Evolutionary conservation across 2,113 vertebrate species (phyloP), one percentile per base, ranked within the genome.

Genomic region (Hippocampus comes): DNA sequence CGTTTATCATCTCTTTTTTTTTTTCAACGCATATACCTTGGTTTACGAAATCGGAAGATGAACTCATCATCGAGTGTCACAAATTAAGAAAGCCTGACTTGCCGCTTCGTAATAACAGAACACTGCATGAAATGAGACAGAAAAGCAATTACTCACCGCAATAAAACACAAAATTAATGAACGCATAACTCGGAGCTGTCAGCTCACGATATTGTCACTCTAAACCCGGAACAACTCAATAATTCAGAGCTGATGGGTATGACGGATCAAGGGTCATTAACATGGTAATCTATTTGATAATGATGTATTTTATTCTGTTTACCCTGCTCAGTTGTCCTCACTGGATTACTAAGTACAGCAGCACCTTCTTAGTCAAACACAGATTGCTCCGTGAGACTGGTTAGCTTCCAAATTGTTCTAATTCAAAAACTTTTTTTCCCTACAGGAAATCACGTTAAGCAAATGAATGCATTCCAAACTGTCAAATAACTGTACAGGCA

Each of bases 261-360:
- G n/a, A 59, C 56, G 23, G 56, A 59, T 59, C 23, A 59, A 59
- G 56, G 56, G 23, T 59, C 23, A 59, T 59, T 59, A 27, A 59
- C 56, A 2, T 27, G 56, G 56, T 27, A 59, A 59, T 59, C 23
- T 59, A 59, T 59, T 59, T 59, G 25, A 27, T 59, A 59, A 59
- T 59, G 25, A 59, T 59, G 56, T 25, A 59, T 21, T 59, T 59
- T 59, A 59, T 59, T 59, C 23, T 59, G 56, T 59, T 59, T 59
- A 59, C 55, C 56, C 11, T 59, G 56, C 56, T 59, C 56, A 27
- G 27, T 59, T 15, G 56, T 59, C 56, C 56, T 59, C 56, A 27
- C 10, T 59, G 56, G 56, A 59, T 59, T 25, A 59, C 14, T 59
- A 59, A 59, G 5, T 59, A 59, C 23, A 59, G n/a, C 23, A 5